Evolutionary conservation across 1,140 invertebrate genomes (phyloP), one percentile per base, ranked within the genome.

Genomic region (Drosophila navojoa): DNA sequence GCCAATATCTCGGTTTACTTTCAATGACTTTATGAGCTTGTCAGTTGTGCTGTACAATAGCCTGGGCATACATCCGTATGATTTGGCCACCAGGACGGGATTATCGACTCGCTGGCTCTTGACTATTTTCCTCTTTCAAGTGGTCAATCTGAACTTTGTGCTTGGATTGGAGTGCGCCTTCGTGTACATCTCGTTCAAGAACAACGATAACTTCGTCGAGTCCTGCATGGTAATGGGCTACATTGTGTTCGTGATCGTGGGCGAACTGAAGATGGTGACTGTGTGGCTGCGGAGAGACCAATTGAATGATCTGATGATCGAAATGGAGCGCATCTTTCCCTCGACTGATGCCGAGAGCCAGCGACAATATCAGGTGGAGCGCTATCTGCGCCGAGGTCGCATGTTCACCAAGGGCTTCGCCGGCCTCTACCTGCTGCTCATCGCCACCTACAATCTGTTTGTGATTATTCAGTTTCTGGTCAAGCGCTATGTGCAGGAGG

Each of bases 211-310:
- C 45, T 89, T 89, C 5, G 16, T 89, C 4, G 76, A 89, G 2
- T 73, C 76, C 49, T 85, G 71, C 15, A 79, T 81, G 74, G 76
- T 77, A 5, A 54, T 79, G 42, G 58, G 71, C 6, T 90, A 89
- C 32, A 76, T 85, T 6, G 87, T 70, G n/a, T 91, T 85, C 22
- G 59, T 77, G 0, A 11, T 55, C 11, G 78, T 87, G 1, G 89
- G 80, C 0, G 52, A 67, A 5, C 29, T 78, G 0, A 91, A 91
- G 70, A 77, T 90, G 38, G n/a, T 67, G 1, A 78, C 64, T 6
- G 75, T 91, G 13, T 64, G 71, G 22, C 32, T 38, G 22, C 72
- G 75, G 16, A 74, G 76, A n/a, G 7, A 38, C 0, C 61, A 60
- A 13, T 9, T 90, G 25, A 76, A 52, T 0, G 27, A 19, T 0